These are phyloP conservation scores for Osmerus eperlanus DNA, from an alignment of 2,113 vertebrate genomes.

Conservation along the genomic window DNA sequence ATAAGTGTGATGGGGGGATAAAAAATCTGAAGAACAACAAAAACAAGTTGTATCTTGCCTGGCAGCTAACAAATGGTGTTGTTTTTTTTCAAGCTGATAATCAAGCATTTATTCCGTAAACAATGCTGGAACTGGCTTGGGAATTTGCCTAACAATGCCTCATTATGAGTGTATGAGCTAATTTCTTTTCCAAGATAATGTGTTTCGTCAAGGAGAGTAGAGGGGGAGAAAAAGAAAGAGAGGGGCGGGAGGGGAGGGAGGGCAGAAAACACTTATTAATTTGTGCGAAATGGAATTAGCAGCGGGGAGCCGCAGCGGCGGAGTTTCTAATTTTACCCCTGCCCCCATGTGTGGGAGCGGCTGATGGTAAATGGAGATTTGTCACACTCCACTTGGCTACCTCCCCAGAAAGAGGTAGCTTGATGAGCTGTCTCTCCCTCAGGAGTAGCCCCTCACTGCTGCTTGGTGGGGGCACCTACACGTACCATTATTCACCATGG, in stretches of 20 bases:
- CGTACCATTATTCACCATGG: constrained; percentile 63
- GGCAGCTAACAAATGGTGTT: constrained; percentile 48
- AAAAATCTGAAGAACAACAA: constrained; percentile 44
- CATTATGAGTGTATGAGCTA: constrained; percentile 73
- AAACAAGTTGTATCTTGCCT: constrained; percentile 60
- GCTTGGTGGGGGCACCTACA: constrained; percentile 49
- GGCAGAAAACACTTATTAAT: constrained; percentile 77
- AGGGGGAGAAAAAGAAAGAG: constrained; percentile 18
- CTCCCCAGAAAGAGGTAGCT: constrained; percentile 70
- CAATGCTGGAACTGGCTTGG: constrained; percentile 70
- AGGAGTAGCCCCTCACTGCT: constrained; percentile 58
- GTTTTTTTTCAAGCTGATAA: constrained; percentile 64
- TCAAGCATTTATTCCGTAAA: constrained; percentile 75
- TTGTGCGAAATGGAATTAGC: constrained; percentile 80
- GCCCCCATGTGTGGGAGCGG: constrained; percentile 64
- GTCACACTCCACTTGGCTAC: constrained; percentile 85
- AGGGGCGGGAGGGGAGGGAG: constrained; percentile 46
- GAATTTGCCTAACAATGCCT: constrained; percentile 78
- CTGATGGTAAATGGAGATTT: constrained; percentile 87
- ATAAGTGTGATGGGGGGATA: constrained; percentile 27
- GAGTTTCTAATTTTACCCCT: constrained; percentile 77
- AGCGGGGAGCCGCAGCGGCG: constrained; percentile 67
- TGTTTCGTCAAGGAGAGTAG: constrained; percentile 71
- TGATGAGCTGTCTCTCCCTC: constrained; percentile 72
- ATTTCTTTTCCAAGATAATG: constrained; percentile 66